Conservation (phyloP, 1,140 invertebrate species). For the Melitaea cinxia region DNA sequence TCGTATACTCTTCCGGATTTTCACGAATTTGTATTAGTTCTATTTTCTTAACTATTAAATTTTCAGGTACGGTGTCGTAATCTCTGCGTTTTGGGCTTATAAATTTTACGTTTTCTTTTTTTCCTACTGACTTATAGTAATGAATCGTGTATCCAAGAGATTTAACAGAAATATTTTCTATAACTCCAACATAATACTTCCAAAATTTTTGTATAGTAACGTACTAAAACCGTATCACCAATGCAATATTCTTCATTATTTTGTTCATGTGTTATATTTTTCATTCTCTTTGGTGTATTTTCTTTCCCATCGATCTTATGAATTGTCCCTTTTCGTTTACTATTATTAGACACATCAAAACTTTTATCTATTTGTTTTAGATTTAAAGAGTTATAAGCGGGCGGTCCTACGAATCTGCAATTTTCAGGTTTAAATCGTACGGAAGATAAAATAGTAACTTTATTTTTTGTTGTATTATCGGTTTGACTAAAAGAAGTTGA, state of each 20-base stretch:
- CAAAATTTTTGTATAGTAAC: conserved; percentile 3
- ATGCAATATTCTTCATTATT: conserved; percentile 2
- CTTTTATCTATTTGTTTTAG: conserved; percentile 3
- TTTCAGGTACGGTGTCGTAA: conserved; percentile 17
- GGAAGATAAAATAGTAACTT: conserved; percentile 3
- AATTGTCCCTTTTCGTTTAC: not conserved
- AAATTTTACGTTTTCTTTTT: conserved; percentile 16
- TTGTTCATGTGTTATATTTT: not conserved
- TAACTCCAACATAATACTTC: conserved; percentile 1
- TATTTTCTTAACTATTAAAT: conserved; percentile 21
- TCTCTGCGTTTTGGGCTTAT: conserved; percentile 16
- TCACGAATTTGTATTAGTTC: conserved; percentile 14
- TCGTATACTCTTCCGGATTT: conserved; percentile 11
- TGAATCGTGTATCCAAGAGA: conserved; percentile 1
- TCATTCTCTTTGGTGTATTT: conserved; percentile 10
- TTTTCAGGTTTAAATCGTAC: not conserved
- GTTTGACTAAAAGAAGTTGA: no score
- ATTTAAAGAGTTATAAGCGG: not conserved
- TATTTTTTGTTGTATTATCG: not conserved
- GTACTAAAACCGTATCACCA: conserved; percentile 5
- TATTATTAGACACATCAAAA: not conserved
- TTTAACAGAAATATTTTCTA: conserved; percentile 6
- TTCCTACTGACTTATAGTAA: not conserved
- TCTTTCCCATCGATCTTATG: not conserved
- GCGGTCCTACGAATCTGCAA: not conserved